These are phyloP conservation scores for Pontoporia blainvillei DNA, from an alignment of 2,113 vertebrate genomes.

Conservation along the genomic window DNA sequence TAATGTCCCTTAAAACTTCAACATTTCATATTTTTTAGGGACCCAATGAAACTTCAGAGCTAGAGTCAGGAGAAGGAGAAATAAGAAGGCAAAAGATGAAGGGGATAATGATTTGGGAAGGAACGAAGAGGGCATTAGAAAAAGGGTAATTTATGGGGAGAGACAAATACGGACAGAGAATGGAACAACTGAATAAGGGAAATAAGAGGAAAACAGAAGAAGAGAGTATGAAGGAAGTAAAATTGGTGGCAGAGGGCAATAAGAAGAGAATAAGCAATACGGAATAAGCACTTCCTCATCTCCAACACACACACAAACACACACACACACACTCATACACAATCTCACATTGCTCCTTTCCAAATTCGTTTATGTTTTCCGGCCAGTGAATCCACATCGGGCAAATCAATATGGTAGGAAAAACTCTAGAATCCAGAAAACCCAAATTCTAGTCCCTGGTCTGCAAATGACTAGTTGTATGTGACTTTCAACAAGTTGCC, in stretches of 20 bases:
- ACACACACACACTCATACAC: too few relatives aligned
- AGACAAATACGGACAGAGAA: background rate
- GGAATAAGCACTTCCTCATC: background rate
- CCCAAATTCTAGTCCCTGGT: background rate
- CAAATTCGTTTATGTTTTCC: background rate
- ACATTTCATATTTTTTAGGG: constrained; percentile 7
- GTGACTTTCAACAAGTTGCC: background rate
- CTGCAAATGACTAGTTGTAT: background rate
- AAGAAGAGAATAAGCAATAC: background rate
- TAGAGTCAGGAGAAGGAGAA: background rate
- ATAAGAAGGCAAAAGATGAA: background rate
- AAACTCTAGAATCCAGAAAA: background rate
- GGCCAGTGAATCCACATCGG: background rate
- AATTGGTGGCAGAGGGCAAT: background rate
- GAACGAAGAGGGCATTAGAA: background rate
- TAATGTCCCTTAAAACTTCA: constrained; percentile 63
- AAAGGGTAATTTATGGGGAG: background rate
- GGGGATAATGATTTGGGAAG: background rate
- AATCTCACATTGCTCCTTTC: background rate
- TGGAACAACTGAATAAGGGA: background rate
- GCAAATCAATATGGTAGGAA: background rate
- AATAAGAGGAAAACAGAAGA: background rate
- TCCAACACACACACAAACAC: background rate
- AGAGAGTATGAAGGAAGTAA: too few relatives aligned
- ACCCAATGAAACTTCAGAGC: background rate